Conservation (phyloP, 2,888 invertebrate genomes). For the Lathronympha strigana region DNA sequence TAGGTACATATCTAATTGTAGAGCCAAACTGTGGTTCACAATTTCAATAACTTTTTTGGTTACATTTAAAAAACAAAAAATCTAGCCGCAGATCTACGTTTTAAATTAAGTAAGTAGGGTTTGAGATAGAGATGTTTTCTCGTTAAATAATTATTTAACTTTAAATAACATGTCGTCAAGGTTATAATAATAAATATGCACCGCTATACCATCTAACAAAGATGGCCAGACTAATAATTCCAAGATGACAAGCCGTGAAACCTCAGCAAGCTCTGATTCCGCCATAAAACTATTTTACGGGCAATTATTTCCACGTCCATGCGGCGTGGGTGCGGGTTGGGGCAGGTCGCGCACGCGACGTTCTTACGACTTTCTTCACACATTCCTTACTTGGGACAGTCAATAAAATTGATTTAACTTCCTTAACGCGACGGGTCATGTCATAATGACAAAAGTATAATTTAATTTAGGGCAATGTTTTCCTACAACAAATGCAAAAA, state of each 20-base stretch:
- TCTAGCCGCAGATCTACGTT: too few relatives aligned
- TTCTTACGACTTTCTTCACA: constrained; percentile 18
- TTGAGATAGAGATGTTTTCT: too few relatives aligned
- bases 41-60: too few relatives aligned
- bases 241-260: constrained; percentile 5
- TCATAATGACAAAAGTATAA: background rate
- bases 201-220: background rate
- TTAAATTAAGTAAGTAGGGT: too few relatives aligned
- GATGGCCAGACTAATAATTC: background rate
- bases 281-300: constrained; percentile 39
- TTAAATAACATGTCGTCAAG: too few relatives aligned
- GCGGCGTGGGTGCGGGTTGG: constrained; percentile 23
- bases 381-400: constrained; percentile 1
- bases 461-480: too few relatives aligned
- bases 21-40: too few relatives aligned
- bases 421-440: background rate
- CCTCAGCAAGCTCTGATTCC: constrained; percentile 9
- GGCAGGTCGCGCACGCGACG: constrained; percentile 40
- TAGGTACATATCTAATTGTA: too few relatives aligned
- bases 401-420: background rate
- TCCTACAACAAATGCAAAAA: too few relatives aligned
- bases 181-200: too few relatives aligned
- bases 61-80: too few relatives aligned
- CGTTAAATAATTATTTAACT: too few relatives aligned
- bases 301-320: constrained; percentile 21